Evolutionary conservation across 2,888 invertebrate genomes (phyloP).

Genomic region (Allophyes oxyacanthae): DNA sequence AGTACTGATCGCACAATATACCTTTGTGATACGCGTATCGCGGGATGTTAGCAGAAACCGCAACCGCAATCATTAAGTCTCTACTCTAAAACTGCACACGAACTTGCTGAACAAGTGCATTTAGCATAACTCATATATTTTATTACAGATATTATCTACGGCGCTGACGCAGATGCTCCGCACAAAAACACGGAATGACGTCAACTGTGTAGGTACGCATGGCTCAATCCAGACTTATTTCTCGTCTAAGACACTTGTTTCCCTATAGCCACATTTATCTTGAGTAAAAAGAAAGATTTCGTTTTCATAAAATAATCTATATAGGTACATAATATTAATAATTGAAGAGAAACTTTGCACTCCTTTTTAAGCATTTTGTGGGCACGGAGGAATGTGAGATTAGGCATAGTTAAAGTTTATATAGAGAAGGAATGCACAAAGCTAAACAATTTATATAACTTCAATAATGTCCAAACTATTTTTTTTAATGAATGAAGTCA

Average conservation of each 20-base stretch:
- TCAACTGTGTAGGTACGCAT: slow-evolving; percentile 36
- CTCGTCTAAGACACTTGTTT: not conserved
- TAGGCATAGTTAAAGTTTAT: no score
- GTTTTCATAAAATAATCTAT: no score
- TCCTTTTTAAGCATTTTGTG: no score
- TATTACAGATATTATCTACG: slow-evolving; percentile 21
- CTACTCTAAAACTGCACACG: slow-evolving; percentile 18
- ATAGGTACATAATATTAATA: no score
- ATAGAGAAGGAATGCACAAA: no score
- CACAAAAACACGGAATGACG: slow-evolving; percentile 32
- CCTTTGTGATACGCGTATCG: slow-evolving; percentile 32
- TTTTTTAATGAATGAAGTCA: no score
- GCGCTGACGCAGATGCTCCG: slow-evolving; percentile 23
- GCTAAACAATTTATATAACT: no score
- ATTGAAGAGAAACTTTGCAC: no score
- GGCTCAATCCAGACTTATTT: slow-evolving; percentile 22
- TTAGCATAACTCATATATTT: slow-evolving; percentile 20
- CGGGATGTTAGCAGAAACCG: slow-evolving; percentile 39
- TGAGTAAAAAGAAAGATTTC: no score
- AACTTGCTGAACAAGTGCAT: slow-evolving; percentile 34
- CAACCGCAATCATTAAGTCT: slow-evolving; percentile 34
- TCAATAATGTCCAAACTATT: no score
- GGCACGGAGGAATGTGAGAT: no score
- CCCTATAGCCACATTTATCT: no score
- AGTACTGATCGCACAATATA: slow-evolving; percentile 33